Base-by-base conservation (phyloP, 2,888 invertebrate species). In the Scaptomyza tumidula region DNA sequence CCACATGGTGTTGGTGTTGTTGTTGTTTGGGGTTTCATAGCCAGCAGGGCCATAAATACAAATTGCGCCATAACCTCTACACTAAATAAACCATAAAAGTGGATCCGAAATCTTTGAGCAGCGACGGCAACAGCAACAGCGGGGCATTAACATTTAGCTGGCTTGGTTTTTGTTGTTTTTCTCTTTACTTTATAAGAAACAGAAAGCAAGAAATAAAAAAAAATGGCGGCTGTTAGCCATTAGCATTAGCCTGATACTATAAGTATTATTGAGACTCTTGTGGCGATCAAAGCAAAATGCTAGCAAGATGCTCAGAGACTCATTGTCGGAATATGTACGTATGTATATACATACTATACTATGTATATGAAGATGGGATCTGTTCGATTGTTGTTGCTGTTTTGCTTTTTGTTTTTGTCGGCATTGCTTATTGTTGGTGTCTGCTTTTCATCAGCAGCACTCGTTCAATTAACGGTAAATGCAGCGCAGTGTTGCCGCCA, bases 371-470 rank as follows among this genome's bases (percentile, higher is more conserved):
- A 13, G 13, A 49, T 49, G 67, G 56, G 31, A 68, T 39, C 39
- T 35, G 19, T 69, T 29, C 2, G 33, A 33, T 39, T 33, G 29
- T 54, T 37, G 19, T 45, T 41, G 6, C 33, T 37, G 0, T 24
- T 46, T 11, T 52, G 24, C 3, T 24, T 65, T 13, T 65, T 46
- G n/a, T 52, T 65, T 13, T 65, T 52, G 71, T 63, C 41, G 50
- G 46, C 50, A 62, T 54, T 56, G 41, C 43, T 37, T 46, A 6
- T 39, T 48, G 41, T 60, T 68, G 56, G 75, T 45, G 48, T 85
- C 83, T 83, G 83, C 54, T 85, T 87, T 83, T 74, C 87, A 85
- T 83, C 87, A 87, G 73, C 79, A 79, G 72, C 83, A 87, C 79
- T 66, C 74, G 50, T 76, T 76, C 65, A 81, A 85, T 83, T 81